These are phyloP conservation scores for Philereme vetulata DNA, from an alignment of 2,888 invertebrate genomes.

Conservation along the genomic window DNA sequence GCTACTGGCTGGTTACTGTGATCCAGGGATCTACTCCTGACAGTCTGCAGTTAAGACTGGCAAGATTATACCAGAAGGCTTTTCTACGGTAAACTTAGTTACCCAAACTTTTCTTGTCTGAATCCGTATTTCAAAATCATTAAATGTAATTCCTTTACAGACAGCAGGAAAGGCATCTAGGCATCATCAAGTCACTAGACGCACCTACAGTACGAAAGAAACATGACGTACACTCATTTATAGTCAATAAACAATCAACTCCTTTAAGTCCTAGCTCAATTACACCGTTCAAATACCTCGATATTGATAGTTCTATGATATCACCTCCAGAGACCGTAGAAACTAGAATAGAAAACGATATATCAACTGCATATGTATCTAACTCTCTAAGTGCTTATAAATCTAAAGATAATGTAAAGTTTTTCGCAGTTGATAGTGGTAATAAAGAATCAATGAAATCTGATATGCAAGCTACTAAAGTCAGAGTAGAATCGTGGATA, in stretches of 20 bases:
- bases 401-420: conserved; percentile 41
- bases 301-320: conserved; percentile 59
- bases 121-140: neutral
- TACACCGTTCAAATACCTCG: conserved; percentile 60
- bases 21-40: conserved; percentile 85
- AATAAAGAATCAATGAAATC: conserved; percentile 41
- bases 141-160: conserved; percentile 63
- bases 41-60: conserved; percentile 89
- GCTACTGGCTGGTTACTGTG: conserved; percentile 93
- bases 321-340: conserved; percentile 36
- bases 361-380: conserved; percentile 23
- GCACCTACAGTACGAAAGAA: conserved; percentile 73
- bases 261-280: conserved; percentile 49
- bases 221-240: conserved; percentile 78
- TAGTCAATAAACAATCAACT: conserved; percentile 60
- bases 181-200: conserved; percentile 84
- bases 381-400: conserved; percentile 30
- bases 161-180: conserved; percentile 92
- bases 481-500: conserved; percentile 70
- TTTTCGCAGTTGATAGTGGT: conserved; percentile 52
- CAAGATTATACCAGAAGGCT: conserved; percentile 90
- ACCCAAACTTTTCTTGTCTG: conserved; percentile 2
- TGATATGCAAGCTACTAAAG: conserved; percentile 60
- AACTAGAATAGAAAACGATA: conserved; percentile 39
- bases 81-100: conserved; percentile 86